Evolutionary conservation across 2,113 vertebrate genomes (phyloP).

Genomic region (Potamarius usumacintae): DNA sequence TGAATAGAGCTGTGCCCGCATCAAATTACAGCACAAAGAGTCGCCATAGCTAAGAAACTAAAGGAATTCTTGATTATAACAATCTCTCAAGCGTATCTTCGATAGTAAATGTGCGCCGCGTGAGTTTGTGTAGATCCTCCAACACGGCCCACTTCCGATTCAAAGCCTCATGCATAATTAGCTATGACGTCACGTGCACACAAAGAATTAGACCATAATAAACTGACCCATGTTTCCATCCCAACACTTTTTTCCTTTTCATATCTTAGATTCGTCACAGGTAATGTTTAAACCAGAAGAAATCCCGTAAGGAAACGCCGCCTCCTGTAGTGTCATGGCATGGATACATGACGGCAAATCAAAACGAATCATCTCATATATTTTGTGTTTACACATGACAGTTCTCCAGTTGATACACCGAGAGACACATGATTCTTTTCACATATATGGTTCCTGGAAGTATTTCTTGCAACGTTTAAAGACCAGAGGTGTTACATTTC

Average conservation of each 20-base stretch:
- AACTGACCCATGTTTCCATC: not conserved
- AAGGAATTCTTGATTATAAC: no score
- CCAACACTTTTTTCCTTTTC: not conserved
- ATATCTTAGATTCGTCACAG: not conserved
- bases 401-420: not conserved
- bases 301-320: not conserved
- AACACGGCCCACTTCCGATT: no score
- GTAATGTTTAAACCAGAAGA: not conserved
- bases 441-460: not conserved
- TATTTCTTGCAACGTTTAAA: slow-evolving; percentile 47
- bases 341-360: not conserved
- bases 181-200: no score
- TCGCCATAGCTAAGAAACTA: no score
- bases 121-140: no score
- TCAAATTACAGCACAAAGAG: no score
- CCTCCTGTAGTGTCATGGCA: not conserved
- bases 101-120: no score
- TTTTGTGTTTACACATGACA: not conserved
- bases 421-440: not conserved
- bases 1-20: no score
- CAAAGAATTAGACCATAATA: no score
- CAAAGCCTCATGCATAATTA: no score
- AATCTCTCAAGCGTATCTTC: no score
- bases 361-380: not conserved
- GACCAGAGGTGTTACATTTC: not conserved